phyloP scores from a whole-genome alignment of 1,140 invertebrate species.

The Anoplolepis gracilipes region DNA sequence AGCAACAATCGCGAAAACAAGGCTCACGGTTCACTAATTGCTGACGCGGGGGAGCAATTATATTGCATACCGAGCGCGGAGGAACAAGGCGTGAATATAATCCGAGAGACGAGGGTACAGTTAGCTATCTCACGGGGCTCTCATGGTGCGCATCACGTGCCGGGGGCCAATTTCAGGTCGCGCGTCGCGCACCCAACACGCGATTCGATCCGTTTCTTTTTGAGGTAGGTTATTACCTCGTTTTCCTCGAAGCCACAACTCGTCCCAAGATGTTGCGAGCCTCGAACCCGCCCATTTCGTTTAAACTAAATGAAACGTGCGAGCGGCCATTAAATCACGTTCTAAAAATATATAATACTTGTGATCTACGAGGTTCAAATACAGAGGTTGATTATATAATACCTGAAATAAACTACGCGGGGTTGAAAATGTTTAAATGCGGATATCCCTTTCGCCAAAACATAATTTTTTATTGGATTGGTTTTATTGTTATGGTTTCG shows the following conservation, averaged over 20 bases:
- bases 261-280: background rate
- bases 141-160: constrained; percentile 40
- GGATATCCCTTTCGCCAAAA: background rate
- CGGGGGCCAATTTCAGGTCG: constrained; percentile 32
- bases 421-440: background rate
- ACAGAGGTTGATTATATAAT: background rate
- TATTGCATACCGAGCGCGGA: constrained; percentile 4
- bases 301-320: constrained; percentile 20
- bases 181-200: constrained; percentile 37
- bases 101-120: constrained; percentile 26
- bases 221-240: constrained; percentile 43
- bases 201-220: constrained; percentile 50
- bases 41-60: constrained; percentile 25
- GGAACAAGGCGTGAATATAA: constrained; percentile 23
- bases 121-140: constrained; percentile 38
- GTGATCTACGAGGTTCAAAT: background rate
- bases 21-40: constrained; percentile 36
- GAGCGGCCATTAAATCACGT: background rate
- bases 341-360: background rate
- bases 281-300: constrained; percentile 13
- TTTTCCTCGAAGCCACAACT: constrained; percentile 5
- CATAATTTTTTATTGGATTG: background rate
- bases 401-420: background rate
- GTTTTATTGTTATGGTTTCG: background rate
- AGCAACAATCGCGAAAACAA: constrained; percentile 37